phyloP scores from a whole-genome alignment of 92 coral and sea anemone species.

The Porites evermanni region DNA sequence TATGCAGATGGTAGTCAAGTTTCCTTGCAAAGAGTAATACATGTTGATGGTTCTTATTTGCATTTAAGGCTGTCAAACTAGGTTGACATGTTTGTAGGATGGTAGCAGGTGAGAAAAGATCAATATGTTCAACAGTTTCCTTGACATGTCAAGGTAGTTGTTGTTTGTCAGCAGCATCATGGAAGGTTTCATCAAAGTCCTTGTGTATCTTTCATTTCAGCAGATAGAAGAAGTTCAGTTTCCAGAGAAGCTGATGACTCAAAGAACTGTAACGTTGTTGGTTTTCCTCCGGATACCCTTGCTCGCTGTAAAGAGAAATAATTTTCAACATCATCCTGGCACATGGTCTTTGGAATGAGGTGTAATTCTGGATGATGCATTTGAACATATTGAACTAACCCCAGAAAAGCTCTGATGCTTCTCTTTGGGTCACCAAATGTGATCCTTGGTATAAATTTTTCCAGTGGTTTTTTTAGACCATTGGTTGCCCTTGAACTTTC shows the following conservation, averaged over 20 bases:
- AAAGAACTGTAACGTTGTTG: background rate
- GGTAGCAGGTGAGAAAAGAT: too few relatives aligned
- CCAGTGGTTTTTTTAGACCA: conserved; percentile 38
- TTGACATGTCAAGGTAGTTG: too few relatives aligned
- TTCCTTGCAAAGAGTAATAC: background rate
- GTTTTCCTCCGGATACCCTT: background rate
- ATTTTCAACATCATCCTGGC: conserved; percentile 67
- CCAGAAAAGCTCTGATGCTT: conserved; percentile 49
- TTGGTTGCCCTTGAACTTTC: background rate
- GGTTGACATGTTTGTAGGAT: too few relatives aligned
- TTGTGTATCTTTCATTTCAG: background rate
- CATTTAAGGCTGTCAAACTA: too few relatives aligned
- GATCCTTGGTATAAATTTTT: conserved; percentile 30
- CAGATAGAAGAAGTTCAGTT: too few relatives aligned
- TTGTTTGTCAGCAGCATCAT: too few relatives aligned
- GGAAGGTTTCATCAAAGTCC: background rate
- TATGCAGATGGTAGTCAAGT: background rate
- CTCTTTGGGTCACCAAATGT: conserved; percentile 48
- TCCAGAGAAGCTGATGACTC: background rate
- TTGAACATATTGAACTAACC: conserved; percentile 60
- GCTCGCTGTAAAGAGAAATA: background rate
- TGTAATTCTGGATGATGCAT: conserved; percentile 37
- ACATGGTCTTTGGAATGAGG: conserved; percentile 54
- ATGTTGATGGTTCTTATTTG: background rate
- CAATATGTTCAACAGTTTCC: too few relatives aligned